These are phyloP conservation scores for Cryptocheilus praepositus DNA, from an alignment of 2,888 invertebrate genomes.

Conservation along the genomic window DNA sequence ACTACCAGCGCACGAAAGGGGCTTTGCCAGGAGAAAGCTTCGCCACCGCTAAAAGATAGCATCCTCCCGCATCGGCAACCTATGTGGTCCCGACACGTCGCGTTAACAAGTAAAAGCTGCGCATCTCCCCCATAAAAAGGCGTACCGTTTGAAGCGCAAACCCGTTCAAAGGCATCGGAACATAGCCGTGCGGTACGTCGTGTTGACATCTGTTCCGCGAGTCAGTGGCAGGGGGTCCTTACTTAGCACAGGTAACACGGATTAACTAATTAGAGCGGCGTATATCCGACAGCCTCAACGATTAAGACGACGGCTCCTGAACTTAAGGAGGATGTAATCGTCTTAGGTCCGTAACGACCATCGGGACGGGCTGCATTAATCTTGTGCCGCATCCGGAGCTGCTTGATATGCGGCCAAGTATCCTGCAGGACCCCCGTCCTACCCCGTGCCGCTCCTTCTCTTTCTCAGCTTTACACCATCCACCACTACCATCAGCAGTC, in stretches of 20 bases:
- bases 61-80: too few species aligned
- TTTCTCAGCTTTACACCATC: conserved; percentile 4
- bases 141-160: too few species aligned
- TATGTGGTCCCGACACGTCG: too few species aligned
- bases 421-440: conserved; percentile 35
- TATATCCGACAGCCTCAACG: conserved; percentile 53
- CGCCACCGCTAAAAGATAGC: too few species aligned
- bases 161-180: too few species aligned
- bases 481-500: conserved; percentile 20
- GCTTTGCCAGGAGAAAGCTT: too few species aligned
- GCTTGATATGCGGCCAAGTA: conserved; percentile 62
- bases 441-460: neutral
- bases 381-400: conserved; percentile 56
- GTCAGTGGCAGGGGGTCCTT: conserved; percentile 5
- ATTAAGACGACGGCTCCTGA: conserved; percentile 56
- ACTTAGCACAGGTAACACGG: conserved; percentile 40
- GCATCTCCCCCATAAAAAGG: too few species aligned
- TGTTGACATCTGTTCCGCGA: conserved; percentile 1
- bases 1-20: too few species aligned
- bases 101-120: too few species aligned
- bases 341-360: conserved; percentile 64
- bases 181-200: too few species aligned
- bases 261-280: conserved; percentile 61
- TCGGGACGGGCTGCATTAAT: conserved; percentile 63
- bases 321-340: conserved; percentile 66